Percentiles rank a stretch among this genome's conserved stretches.
Evolutionary conservation across 2,113 vertebrate genomes (phyloP).

Genomic region (Cairina moschata): DNA sequence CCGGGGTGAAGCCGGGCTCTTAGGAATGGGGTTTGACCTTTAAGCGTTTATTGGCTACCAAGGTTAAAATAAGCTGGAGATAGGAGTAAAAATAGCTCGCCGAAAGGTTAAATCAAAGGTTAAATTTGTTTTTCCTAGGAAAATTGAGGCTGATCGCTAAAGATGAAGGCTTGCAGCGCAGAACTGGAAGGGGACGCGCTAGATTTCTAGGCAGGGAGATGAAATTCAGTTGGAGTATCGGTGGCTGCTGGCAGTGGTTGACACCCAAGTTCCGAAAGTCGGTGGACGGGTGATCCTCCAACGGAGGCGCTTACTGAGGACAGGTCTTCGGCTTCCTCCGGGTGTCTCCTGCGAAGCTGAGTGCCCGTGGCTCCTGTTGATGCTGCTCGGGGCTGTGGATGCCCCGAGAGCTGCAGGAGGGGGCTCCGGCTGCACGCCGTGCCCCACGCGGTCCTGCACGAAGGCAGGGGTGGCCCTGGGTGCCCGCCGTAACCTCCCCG

Average conservation of each 20-base stretch:
- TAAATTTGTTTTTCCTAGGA: slow-evolving; percentile 56
- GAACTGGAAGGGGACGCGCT: background rate
- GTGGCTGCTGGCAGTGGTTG: slow-evolving; percentile 59
- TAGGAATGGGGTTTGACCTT: slow-evolving; percentile 59
- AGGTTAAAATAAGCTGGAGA: slow-evolving; percentile 67
- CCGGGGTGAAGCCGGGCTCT: background rate
- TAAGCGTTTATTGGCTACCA: slow-evolving; percentile 58
- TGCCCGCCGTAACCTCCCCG: background rate
- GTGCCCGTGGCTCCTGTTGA: background rate
- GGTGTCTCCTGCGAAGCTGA: background rate
- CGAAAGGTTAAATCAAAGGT: slow-evolving; percentile 70
- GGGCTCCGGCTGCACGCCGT: background rate
- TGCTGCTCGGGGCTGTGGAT: background rate
- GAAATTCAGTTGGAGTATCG: background rate
- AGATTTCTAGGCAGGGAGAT: background rate
- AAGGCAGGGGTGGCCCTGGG: background rate
- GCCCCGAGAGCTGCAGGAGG: background rate
- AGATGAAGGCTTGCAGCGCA: slow-evolving; percentile 2
- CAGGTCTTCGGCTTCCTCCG: slow-evolving; percentile 11
- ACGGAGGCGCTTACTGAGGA: background rate
- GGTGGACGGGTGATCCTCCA: background rate
- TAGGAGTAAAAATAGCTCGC: slow-evolving; percentile 53
- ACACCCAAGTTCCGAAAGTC: slow-evolving; percentile 2
- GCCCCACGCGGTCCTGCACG: background rate
- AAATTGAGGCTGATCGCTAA: slow-evolving; percentile 33